Conservation (phyloP, 2,113 vertebrate genomes). For the Oreochromis spilurus region DNA sequence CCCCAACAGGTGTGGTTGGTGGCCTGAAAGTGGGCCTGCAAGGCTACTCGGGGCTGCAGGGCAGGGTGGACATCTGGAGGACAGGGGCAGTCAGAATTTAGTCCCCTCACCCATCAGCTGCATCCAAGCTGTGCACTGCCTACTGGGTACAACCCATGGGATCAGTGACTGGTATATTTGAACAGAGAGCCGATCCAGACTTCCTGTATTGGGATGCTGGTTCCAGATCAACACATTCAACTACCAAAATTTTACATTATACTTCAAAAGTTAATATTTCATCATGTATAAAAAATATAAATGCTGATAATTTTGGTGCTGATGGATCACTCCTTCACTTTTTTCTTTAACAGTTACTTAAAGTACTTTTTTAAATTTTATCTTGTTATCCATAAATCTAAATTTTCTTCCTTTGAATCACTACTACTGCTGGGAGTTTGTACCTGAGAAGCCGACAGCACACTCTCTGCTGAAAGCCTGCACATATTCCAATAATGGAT, state of each 20-base stretch:
- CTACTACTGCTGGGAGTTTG: background rate
- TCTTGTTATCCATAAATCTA: background rate
- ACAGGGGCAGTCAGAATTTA: background rate
- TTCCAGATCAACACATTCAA: background rate
- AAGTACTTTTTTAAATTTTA: background rate
- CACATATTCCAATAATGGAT: background rate
- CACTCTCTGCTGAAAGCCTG: constrained; percentile 70
- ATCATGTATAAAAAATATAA: background rate
- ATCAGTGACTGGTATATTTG: background rate
- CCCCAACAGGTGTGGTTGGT: background rate
- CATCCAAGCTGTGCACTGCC: background rate
- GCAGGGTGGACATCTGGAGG: background rate
- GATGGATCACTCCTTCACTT: background rate
- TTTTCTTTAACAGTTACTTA: background rate
- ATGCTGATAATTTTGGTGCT: background rate
- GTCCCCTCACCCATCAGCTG: background rate
- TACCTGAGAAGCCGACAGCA: constrained; percentile 93
- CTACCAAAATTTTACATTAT: background rate
- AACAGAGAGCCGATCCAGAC: accelerated
- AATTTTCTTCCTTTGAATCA: background rate
- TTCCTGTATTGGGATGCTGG: background rate
- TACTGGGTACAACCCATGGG: background rate
- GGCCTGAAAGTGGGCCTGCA: background rate
- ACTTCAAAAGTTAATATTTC: background rate
- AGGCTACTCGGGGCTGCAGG: accelerated